phyloP scores from a whole-genome alignment of 2,888 invertebrate species.

The Metopia argyrocephala region DNA sequence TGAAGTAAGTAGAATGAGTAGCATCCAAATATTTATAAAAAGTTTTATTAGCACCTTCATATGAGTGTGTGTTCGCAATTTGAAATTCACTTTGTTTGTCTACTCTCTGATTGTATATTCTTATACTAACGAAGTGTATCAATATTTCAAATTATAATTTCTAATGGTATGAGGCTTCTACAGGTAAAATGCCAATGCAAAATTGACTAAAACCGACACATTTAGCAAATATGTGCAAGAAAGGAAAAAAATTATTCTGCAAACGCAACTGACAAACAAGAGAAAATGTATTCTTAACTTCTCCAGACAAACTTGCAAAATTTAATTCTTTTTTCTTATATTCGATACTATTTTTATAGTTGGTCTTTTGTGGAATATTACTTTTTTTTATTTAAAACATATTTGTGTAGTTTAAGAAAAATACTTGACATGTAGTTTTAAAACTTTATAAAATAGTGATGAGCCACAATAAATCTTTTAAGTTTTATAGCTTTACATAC shows the following conservation, averaged over 20 bases:
- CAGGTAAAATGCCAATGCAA: background rate
- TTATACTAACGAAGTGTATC: slow-evolving; percentile 35
- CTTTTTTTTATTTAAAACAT: no score
- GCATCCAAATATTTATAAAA: background rate
- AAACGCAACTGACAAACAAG: slow-evolving; percentile 11
- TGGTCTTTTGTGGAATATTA: slow-evolving; percentile 11
- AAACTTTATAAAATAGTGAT: no score
- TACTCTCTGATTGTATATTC: background rate
- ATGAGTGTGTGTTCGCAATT: slow-evolving; percentile 23
- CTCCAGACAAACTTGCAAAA: background rate
- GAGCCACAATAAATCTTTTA: no score
- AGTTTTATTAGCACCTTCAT: background rate
- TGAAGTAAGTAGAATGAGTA: background rate
- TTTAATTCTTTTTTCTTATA: background rate
- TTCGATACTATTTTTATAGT: slow-evolving; percentile 13
- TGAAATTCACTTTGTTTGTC: background rate
- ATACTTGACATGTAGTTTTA: no score
- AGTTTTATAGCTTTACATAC: no score
- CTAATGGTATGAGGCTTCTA: slow-evolving; percentile 23
- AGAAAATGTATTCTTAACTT: slow-evolving; percentile 30
- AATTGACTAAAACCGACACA: background rate
- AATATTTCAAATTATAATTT: slow-evolving; percentile 43
- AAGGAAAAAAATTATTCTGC: background rate
- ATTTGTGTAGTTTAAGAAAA: no score
- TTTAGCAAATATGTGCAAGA: background rate